Percentiles rank a stretch among this genome's conserved stretches.
Evolutionary conservation across 1,140 invertebrate species (phyloP).

Genomic region (Drosophila tropicalis): DNA sequence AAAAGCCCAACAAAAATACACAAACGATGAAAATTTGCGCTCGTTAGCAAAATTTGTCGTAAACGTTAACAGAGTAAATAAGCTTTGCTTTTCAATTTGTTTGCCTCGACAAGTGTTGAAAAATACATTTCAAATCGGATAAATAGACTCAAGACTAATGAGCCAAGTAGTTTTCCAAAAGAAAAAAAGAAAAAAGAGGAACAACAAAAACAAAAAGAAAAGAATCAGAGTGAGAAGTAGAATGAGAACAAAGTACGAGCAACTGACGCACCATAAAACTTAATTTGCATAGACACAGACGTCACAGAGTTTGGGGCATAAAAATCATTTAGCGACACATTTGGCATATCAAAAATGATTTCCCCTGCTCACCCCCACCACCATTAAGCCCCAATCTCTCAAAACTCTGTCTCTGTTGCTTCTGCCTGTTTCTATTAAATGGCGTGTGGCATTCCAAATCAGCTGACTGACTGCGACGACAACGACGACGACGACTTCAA

Average conservation of each 20-base stretch:
- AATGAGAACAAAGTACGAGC: slow-evolving; percentile 34
- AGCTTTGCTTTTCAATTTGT: slow-evolving; percentile 15
- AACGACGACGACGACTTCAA: slow-evolving; percentile 15
- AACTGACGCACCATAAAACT: slow-evolving; percentile 38
- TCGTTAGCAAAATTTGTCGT: slow-evolving; percentile 47
- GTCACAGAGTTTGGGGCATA: slow-evolving; percentile 41
- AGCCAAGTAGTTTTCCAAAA: slow-evolving; percentile 41
- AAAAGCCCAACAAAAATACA: not conserved
- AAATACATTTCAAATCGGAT: slow-evolving; percentile 69
- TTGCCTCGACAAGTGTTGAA: slow-evolving; percentile 44
- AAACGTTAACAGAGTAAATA: slow-evolving; percentile 11
- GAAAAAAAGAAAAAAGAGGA: not conserved
- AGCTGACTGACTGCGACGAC: slow-evolving; percentile 38
- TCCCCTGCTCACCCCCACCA: not conserved
- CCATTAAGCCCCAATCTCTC: too few relatives aligned
- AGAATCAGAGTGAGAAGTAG: not conserved
- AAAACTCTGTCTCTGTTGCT: not conserved
- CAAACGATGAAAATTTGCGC: slow-evolving; percentile 52
- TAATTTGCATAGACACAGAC: slow-evolving; percentile 63
- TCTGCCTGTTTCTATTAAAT: slow-evolving; percentile 20
- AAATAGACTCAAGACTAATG: slow-evolving; percentile 72
- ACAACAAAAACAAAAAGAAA: not conserved
- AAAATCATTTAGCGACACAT: slow-evolving; percentile 78
- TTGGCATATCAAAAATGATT: slow-evolving; percentile 71
- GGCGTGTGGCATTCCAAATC: slow-evolving; percentile 68